These are phyloP conservation scores for Rhadinocentrus ornatus DNA, from an alignment of 2,797 vertebrate genomes.

Conservation along the genomic window DNA sequence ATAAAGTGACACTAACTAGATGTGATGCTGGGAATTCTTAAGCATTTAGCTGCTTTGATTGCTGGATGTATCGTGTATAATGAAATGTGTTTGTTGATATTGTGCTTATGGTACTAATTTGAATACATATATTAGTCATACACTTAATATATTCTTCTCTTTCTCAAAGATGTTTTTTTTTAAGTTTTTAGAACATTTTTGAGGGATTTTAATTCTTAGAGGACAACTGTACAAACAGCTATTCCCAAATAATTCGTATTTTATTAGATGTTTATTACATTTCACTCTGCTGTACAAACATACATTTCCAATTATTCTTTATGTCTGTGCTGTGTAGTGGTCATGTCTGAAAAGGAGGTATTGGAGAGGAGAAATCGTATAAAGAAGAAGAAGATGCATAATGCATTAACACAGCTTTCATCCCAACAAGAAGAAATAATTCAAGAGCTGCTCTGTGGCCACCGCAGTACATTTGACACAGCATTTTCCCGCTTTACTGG, in stretches of 20 bases:
- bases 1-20: not conserved
- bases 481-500: conserved; percentile 81
- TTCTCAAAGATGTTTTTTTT: no score
- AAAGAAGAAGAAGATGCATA: conserved; percentile 70
- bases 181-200: no score
- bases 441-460: conserved; percentile 78
- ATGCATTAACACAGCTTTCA: conserved; percentile 57
- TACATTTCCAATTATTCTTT: not conserved
- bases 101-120: not conserved
- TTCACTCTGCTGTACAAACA: not conserved
- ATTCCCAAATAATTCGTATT: not conserved
- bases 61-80: not conserved
- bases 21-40: not conserved
- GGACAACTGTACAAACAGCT: no score
- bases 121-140: not conserved
- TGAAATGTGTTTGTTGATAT: not conserved
- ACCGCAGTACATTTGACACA: conserved; percentile 80
- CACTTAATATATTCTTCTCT: no score
- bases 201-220: no score
- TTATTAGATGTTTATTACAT: not conserved
- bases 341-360: conserved; percentile 86
- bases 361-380: conserved; percentile 80
- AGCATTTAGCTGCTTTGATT: not conserved
- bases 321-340: conserved; percentile 73
- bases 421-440: conserved; percentile 76